Evolutionary conservation across 64 coral and sea anemone species (phyloP), one percentile per base, ranked within the genome.

Genomic region (Cladopsammia gracilis): DNA sequence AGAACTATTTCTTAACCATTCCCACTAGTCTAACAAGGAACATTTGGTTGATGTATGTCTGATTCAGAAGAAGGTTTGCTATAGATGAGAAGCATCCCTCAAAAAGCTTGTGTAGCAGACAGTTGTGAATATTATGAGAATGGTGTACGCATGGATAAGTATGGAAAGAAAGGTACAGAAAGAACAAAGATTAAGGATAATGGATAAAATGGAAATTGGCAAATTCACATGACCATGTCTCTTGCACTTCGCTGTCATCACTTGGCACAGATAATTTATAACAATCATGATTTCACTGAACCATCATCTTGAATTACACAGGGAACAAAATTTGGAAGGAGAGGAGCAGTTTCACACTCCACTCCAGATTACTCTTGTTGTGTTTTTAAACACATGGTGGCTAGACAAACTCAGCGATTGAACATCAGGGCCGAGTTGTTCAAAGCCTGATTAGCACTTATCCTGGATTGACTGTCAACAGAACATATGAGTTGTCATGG

Each of bases 201-300:
- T 53, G 65, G 6, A 76, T 26, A 25, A 25, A 46, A 58, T 70
- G 53, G 75, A 57, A 91, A 72, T 8, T 19, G 73, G 82, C 71
- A 85, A 89, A 2, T 14, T 79, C 42, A 66, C 13, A 87, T 43
- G 26, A 67, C 85, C 92, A 75, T 59, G 54, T 97, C 96, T 82
- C 92, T 73, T 97, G 92, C 96, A 97, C 96, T 97, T 97, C 83
- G 88, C 96, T 98, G 64, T 98, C 96, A 98, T 98, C 96, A 98
- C 26, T 48, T 98, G 96, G 92, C 95, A 92, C 52, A 48, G 1
- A 13, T 20, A 22, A 5, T 18, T 58, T 45, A 16, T 34, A 58
- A 10, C 8, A 46, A 13, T 14, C 6, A 72, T 6, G 61, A 64
- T 64, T 64, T 64, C 18, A 34, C 34, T 34, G 34, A 34, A 34